Evolutionary conservation across 64 coral and sea anemone species (phyloP), one percentile per base, ranked within the genome.

Genomic region (Dendrophyllia cribrosa): DNA sequence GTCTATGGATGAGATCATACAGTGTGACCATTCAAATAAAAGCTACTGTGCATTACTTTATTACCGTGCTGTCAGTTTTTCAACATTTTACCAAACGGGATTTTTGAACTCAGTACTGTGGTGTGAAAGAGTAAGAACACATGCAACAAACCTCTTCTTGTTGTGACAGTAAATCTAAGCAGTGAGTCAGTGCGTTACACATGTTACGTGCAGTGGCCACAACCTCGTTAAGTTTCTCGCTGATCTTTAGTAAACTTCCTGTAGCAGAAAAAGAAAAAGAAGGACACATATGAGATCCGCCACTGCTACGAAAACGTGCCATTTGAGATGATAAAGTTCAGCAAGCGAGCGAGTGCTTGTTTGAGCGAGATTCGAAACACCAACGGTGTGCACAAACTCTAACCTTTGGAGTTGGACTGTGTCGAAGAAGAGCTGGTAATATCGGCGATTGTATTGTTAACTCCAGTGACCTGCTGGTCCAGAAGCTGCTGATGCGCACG

Each of bases 121-220:
- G 34, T 34, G 34, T 34, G 34, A 34, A 34, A 34, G 34, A 34
- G 34, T 34, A 34, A 34, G 34, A 34, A 34, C 53, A 56, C 1
- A 56, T 56, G 7, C 20, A 25, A 64, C 94, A 44, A 49, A 98
- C 96, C 65, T 98, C 97, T 88, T 98, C 97, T 60, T 98, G 97
- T 45, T 98, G 97, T 14, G 93, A 76, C 9, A 98, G 86, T 3
- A 98, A 59, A 78, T 95, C 91, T 23, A 98, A 86, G 59, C 97
- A 98, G 70, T 98, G 97, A 34, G 87, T 89, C 14, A 98, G 72
- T 7, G 93, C 94, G 16, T 49, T 51, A 56, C 93, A 98, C 97
- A 98, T 96, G 83, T 96, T 95, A 59, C 95, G 93, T 3, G 97
- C 94, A 9, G 94, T 91, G 21, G 91, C 63, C n/a, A 96, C 88